Conservation (phyloP, 2,113 vertebrate genomes). For the Piaya cayana region DNA sequence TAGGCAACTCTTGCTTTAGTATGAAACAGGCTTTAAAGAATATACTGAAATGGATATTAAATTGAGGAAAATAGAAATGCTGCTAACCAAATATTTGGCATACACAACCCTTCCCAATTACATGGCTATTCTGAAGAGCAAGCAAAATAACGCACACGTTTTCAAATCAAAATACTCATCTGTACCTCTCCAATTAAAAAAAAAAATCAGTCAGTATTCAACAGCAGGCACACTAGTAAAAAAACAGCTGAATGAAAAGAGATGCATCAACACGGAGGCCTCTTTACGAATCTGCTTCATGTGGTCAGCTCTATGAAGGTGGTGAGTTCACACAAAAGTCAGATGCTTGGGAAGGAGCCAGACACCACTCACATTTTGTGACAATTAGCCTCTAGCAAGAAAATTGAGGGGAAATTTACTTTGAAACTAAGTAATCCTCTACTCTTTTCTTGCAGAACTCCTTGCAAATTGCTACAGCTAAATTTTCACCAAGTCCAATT, state of each 20-base stretch:
- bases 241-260: not conserved
- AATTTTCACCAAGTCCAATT: not conserved
- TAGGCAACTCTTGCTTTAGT: not conserved
- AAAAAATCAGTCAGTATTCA: not conserved
- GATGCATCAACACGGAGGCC: not conserved
- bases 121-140: not conserved
- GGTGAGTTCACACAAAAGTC: not conserved
- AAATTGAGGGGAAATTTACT: not conserved
- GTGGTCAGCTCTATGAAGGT: not conserved
- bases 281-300: not conserved
- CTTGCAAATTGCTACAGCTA: not conserved
- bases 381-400: not conserved
- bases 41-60: not conserved
- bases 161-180: not conserved
- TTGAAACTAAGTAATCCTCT: not conserved
- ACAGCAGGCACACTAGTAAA: not conserved
- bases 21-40: not conserved
- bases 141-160: not conserved
- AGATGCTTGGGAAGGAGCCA: not conserved
- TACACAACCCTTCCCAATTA: not conserved
- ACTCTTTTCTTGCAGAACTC: not conserved
- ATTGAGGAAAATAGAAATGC: not conserved
- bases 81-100: not conserved
- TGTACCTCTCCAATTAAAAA: not conserved
- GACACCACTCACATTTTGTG: not conserved